phyloP scores from a whole-genome alignment of 2,797 vertebrate genomes.

The Enteromius mattozi region DNA sequence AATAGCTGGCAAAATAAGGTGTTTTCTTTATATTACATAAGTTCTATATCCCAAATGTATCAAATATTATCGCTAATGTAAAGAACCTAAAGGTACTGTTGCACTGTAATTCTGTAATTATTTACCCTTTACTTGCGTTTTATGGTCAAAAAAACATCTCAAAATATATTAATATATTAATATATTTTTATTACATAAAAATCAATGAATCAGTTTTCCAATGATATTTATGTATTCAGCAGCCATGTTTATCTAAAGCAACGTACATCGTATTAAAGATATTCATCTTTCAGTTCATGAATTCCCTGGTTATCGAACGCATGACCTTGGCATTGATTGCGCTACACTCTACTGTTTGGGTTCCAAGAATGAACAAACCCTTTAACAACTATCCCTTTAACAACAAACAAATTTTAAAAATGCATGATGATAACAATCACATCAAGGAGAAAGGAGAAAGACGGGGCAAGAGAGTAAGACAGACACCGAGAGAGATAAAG shows the following conservation, averaged over 20 bases:
- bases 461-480: background rate
- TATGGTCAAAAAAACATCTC: background rate
- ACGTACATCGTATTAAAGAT: background rate
- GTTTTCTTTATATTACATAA: background rate
- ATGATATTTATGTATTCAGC: background rate
- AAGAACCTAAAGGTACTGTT: background rate
- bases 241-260: background rate
- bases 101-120: background rate
- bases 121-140: background rate
- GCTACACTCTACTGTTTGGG: background rate
- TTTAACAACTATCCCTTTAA: background rate
- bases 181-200: too few relatives aligned
- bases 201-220: background rate
- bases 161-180: too few relatives aligned
- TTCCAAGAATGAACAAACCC: background rate
- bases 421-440: background rate
- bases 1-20: too few relatives aligned
- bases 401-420: conserved; percentile 6
- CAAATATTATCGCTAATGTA: background rate
- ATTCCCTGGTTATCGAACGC: background rate
- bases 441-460: conserved; percentile 18
- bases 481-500: conserved; percentile 15
- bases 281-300: background rate
- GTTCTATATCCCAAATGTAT: background rate
- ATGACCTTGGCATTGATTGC: background rate